These are phyloP conservation scores for Tiliqua scincoides DNA, from an alignment of 2,113 vertebrate species.

Conservation along the genomic window DNA sequence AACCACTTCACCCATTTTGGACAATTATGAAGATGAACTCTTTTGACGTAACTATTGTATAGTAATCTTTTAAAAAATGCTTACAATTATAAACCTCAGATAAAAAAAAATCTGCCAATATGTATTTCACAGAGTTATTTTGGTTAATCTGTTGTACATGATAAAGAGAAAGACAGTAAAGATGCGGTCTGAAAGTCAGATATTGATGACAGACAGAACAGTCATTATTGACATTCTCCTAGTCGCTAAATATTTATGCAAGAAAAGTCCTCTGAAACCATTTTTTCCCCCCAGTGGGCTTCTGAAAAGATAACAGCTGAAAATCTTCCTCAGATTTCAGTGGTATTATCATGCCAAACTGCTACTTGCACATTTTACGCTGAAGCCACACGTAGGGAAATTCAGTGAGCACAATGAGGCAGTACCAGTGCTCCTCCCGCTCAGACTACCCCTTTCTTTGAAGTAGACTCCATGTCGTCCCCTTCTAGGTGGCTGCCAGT, in stretches of 20 bases:
- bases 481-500: not conserved
- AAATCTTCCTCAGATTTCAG: not conserved
- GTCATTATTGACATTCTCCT: conserved; percentile 23
- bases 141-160: conserved; percentile 16
- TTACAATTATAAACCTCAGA: not conserved
- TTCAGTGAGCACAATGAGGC: not conserved
- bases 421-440: not conserved
- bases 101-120: not conserved
- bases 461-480: not conserved
- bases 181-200: conserved; percentile 26
- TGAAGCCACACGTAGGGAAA: not conserved
- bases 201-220: conserved; percentile 27
- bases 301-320: not conserved
- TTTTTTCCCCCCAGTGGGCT: not conserved
- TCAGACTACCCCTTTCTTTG: not conserved
- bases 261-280: conserved; percentile 24
- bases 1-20: not conserved
- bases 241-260: conserved; percentile 42
- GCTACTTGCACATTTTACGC: not conserved
- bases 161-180: conserved; percentile 34
- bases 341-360: conserved; percentile 33
- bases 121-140: conserved; percentile 38
- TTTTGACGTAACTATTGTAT: not conserved
- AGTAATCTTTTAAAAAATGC: not conserved
- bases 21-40: not conserved